Evolutionary conservation across 2,797 vertebrate genomes (phyloP).

Genomic region (Lepidocolaptes lacrymiger): DNA sequence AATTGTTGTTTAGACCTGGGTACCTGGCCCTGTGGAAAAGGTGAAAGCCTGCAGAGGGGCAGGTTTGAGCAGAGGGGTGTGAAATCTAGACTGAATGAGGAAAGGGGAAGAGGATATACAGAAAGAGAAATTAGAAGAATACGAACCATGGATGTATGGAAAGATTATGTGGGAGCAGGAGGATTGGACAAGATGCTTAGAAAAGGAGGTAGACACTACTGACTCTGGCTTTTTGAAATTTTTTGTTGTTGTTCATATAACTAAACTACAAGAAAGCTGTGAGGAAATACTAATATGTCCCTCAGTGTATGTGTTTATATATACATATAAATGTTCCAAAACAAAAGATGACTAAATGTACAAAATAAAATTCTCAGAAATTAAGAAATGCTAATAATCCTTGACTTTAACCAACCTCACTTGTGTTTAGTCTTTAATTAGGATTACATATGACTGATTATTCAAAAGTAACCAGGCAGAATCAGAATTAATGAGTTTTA

Average conservation of each 20-base stretch:
- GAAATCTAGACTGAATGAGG: not conserved
- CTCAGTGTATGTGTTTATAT: fast-evolving
- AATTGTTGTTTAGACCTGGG: fast-evolving
- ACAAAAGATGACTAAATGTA: not conserved
- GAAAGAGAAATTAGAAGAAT: too few species aligned
- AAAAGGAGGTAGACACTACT: not conserved
- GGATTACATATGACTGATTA: fast-evolving
- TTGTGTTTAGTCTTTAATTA: not conserved
- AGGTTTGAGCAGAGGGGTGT: not conserved
- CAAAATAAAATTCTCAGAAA: not conserved
- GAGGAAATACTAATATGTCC: not conserved
- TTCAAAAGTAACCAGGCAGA: not conserved
- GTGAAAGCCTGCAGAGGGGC: not conserved
- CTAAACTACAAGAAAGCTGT: not conserved
- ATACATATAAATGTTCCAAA: not conserved
- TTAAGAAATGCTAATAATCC: not conserved
- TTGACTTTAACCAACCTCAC: not conserved
- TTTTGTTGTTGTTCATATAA: not conserved
- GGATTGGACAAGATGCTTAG: not conserved
- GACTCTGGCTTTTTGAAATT: not conserved
- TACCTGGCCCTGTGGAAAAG: not conserved
- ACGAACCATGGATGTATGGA: not conserved
- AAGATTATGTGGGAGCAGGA: not conserved
- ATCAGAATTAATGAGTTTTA: not conserved
- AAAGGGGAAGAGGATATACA: not conserved